phyloP scores from a whole-genome alignment of 2,113 vertebrate species.

The Cathartes aura region DNA sequence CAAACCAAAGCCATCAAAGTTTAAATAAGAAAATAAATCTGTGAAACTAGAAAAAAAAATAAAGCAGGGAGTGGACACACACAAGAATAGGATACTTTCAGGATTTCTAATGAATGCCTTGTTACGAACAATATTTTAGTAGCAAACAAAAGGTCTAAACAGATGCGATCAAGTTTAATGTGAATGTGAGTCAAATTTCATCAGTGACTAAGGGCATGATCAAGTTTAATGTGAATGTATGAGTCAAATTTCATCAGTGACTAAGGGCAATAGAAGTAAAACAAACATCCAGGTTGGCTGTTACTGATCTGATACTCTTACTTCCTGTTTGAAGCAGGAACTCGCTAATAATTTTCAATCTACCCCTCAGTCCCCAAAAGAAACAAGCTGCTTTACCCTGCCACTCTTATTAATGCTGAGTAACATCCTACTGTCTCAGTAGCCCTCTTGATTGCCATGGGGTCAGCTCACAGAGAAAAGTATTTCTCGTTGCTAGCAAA shows the following conservation, averaged over 20 bases:
- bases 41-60: not conserved
- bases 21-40: not conserved
- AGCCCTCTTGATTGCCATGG: not conserved
- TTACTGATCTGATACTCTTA: not conserved
- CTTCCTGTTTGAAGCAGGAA: not conserved
- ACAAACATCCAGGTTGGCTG: not conserved
- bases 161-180: not conserved
- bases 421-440: not conserved
- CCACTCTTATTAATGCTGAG: not conserved
- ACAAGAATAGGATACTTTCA: not conserved
- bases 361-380: not conserved
- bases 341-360: not conserved
- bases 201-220: not conserved
- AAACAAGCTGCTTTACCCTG: not conserved
- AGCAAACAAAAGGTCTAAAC: constrained; percentile 36
- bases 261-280: not conserved
- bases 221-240: accelerated
- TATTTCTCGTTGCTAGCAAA: not conserved
- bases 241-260: not conserved
- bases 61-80: not conserved
- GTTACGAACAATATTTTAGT: not conserved
- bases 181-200: not conserved
- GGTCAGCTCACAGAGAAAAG: not conserved
- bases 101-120: not conserved
- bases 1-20: not conserved